These are phyloP conservation scores for Celastrina argiolus DNA, from an alignment of 2,888 invertebrate species.

Conservation along the genomic window DNA sequence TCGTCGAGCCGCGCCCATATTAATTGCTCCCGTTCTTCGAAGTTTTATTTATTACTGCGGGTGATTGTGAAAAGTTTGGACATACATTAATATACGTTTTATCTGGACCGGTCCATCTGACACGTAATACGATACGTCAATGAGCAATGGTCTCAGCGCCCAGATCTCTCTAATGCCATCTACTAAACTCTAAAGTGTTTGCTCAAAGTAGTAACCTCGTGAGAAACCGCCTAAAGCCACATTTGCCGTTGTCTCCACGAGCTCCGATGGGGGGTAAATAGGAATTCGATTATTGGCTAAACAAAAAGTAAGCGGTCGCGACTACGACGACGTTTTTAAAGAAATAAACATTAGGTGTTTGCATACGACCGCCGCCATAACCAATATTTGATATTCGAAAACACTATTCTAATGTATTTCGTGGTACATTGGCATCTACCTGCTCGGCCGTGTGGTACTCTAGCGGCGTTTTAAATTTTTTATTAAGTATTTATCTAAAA, in stretches of 20 bases:
- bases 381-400: constrained; percentile 76
- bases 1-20: constrained; percentile 75
- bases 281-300: constrained; percentile 73
- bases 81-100: constrained; percentile 72
- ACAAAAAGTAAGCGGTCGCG: constrained; percentile 70
- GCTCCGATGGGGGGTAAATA: constrained; percentile 66
- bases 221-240: constrained; percentile 55
- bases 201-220: constrained; percentile 37
- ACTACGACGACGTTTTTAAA: constrained; percentile 70
- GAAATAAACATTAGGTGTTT: constrained; percentile 75
- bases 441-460: constrained; percentile 57
- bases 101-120: constrained; percentile 69
- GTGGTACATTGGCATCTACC: constrained; percentile 51
- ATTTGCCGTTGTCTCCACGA: constrained; percentile 57
- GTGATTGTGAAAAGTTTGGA: constrained; percentile 74
- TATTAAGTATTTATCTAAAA: constrained; percentile 14
- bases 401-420: constrained; percentile 76
- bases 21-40: constrained; percentile 77
- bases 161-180: constrained; percentile 26
- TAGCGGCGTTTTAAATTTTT: constrained; percentile 68
- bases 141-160: constrained; percentile 27
- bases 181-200: not conserved
- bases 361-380: constrained; percentile 71
- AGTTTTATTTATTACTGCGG: constrained; percentile 75
- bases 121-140: constrained; percentile 56